Evolutionary conservation across 2,113 vertebrate species (phyloP).

Genomic region (Aspiorhynchus laticeps): DNA sequence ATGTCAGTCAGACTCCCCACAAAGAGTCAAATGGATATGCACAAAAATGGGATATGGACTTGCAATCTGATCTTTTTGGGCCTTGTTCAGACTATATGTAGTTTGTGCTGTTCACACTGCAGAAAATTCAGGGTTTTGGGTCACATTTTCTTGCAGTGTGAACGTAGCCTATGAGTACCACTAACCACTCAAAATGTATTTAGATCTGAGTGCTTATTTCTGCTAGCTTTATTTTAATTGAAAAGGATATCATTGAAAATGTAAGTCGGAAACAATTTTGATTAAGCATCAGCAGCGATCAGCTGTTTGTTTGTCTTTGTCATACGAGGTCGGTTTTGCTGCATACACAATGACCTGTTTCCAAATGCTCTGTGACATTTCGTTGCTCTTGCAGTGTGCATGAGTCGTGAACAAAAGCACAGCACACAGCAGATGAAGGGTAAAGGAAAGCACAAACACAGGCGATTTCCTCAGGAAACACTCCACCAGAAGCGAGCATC

Average conservation of each 20-base stretch:
- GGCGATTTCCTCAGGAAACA: conserved; percentile 29
- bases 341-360: conserved; percentile 40
- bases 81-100: too few relatives aligned
- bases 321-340: background rate
- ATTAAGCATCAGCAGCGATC: conserved; percentile 1
- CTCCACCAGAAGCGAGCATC: conserved; percentile 10
- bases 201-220: background rate
- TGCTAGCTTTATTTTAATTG: background rate
- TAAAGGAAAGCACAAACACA: conserved; percentile 26
- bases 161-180: background rate
- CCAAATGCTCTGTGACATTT: conserved; percentile 42
- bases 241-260: background rate
- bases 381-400: conserved; percentile 9
- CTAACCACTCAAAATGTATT: background rate
- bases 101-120: too few relatives aligned
- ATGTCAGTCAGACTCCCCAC: too few relatives aligned
- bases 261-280: background rate
- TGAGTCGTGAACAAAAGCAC: conserved; percentile 26
- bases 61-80: too few relatives aligned
- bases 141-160: too few relatives aligned
- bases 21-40: too few relatives aligned
- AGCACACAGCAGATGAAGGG: conserved; percentile 33
- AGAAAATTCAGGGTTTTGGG: too few relatives aligned
- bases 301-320: conserved; percentile 16
- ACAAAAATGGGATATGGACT: too few relatives aligned